Conservation (phyloP, 2,888 invertebrate species). For the Lymantria monacha region DNA sequence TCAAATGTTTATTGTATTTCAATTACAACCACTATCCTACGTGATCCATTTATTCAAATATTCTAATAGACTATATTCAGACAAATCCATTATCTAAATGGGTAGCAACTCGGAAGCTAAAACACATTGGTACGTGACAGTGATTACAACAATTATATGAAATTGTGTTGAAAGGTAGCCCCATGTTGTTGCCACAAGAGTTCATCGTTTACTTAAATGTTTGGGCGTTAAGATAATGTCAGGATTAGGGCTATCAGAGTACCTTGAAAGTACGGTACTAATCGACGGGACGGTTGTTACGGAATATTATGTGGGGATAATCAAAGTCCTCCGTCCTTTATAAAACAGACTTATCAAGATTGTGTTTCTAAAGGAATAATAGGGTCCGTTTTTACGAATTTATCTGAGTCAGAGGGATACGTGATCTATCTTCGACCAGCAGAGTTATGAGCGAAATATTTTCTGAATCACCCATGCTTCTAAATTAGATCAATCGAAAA, state of each 20-base stretch:
- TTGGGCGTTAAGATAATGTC: slow-evolving; percentile 25
- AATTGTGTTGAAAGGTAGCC: slow-evolving; percentile 13
- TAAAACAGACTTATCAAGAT: slow-evolving; percentile 5
- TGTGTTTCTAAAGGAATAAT: no score
- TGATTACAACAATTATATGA: slow-evolving; percentile 22
- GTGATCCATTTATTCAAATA: no score
- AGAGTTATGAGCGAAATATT: no score
- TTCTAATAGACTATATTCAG: no score
- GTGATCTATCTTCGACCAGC: no score
- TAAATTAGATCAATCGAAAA: no score
- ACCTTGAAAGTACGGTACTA: slow-evolving; percentile 22
- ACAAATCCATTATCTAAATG: no score
- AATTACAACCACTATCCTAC: no score
- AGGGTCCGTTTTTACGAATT: no score
- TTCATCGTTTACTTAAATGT: slow-evolving; percentile 15
- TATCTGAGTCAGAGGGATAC: no score
- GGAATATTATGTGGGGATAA: slow-evolving; percentile 7
- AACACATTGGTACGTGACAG: slow-evolving; percentile 30
- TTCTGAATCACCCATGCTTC: no score
- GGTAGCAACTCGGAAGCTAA: slow-evolving; percentile 18
- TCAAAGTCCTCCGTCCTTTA: slow-evolving; percentile 3
- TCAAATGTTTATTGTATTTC: no score
- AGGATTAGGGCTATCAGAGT: slow-evolving; percentile 23
- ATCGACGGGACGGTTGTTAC: slow-evolving; percentile 12
- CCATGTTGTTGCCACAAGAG: slow-evolving; percentile 7